phyloP scores from a whole-genome alignment of 2,888 invertebrate genomes.

The Cryptus viduatorius region DNA sequence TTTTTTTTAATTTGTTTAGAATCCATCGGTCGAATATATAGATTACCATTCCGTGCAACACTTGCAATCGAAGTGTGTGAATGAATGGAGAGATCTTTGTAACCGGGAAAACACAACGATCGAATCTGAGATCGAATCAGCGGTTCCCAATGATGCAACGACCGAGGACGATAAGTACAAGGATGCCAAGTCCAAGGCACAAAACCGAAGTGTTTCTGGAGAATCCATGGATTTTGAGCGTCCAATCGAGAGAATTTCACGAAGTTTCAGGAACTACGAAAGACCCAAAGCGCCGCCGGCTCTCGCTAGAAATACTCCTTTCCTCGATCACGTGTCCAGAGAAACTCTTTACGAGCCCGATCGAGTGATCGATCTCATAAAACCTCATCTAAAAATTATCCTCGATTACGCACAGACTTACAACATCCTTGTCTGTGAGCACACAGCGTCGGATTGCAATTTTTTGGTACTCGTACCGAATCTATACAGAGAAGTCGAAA shows the following conservation, averaged over 20 bases:
- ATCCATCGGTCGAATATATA: conserved; percentile 90
- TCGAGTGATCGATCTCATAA: conserved; percentile 84
- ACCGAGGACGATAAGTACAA: conserved; percentile 25
- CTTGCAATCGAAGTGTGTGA: conserved; percentile 86
- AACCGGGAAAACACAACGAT: conserved; percentile 82
- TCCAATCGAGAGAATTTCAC: conserved; percentile 87
- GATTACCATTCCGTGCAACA: conserved; percentile 87
- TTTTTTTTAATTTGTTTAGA: conserved; percentile 78
- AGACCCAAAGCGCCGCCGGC: conserved; percentile 87
- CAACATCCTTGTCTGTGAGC: conserved; percentile 88
- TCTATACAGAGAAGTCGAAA: conserved; percentile 86
- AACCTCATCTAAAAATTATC: conserved; percentile 85
- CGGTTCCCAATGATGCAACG: conserved; percentile 66
- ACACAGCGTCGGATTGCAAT: conserved; percentile 89
- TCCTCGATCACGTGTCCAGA: conserved; percentile 84
- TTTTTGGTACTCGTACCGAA: conserved; percentile 88
- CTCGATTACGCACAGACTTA: conserved; percentile 86
- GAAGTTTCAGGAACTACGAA: conserved; percentile 89
- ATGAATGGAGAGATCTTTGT: conserved; percentile 87
- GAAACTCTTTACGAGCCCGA: conserved; percentile 84
- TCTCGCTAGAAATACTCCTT: conserved; percentile 84
- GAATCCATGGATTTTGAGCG: conserved; percentile 64
- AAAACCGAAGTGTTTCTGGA: conserved; percentile 29
- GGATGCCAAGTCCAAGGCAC: neutral
- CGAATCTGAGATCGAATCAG: conserved; percentile 53